Evolutionary conservation across 2,113 vertebrate species (phyloP).

Genomic region (Labeo catla): DNA sequence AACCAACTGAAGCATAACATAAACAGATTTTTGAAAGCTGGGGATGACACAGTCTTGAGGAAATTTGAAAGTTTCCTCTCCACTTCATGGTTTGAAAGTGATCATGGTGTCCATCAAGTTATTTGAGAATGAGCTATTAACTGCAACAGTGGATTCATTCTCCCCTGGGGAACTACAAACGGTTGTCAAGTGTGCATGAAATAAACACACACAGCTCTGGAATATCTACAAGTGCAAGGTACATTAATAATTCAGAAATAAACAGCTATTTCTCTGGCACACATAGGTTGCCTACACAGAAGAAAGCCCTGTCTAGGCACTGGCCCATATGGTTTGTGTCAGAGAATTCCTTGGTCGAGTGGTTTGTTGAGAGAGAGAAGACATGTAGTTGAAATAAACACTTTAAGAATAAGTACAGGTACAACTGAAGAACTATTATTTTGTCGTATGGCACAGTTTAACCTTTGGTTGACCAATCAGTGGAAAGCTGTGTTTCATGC

Average conservation of each 20-base stretch:
- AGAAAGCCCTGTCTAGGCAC: too few species aligned
- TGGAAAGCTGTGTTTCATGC: slow-evolving; percentile 2
- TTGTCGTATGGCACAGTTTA: background rate
- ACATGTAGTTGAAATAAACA: background rate
- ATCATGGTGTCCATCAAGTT: background rate
- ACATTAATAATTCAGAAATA: background rate
- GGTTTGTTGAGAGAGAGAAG: too few species aligned
- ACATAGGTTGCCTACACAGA: too few species aligned
- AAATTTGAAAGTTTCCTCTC: background rate
- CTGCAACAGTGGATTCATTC: background rate
- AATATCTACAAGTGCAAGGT: background rate
- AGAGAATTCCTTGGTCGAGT: too few species aligned
- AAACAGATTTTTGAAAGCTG: background rate
- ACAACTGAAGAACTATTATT: background rate
- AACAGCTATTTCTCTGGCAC: background rate
- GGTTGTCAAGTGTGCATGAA: background rate
- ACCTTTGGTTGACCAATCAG: background rate
- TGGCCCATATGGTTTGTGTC: too few species aligned
- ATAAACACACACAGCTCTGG: background rate
- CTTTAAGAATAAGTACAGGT: slow-evolving; percentile 1
- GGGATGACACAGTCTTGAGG: background rate
- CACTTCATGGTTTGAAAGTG: background rate
- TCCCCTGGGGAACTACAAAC: background rate
- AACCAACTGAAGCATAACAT: background rate
- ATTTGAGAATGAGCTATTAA: background rate